A percentile compares a stretch with the other conserved stretches of the same genome.
Evolutionary conservation across 2,113 vertebrate genomes (phyloP).

Genomic region (Channa argus): DNA sequence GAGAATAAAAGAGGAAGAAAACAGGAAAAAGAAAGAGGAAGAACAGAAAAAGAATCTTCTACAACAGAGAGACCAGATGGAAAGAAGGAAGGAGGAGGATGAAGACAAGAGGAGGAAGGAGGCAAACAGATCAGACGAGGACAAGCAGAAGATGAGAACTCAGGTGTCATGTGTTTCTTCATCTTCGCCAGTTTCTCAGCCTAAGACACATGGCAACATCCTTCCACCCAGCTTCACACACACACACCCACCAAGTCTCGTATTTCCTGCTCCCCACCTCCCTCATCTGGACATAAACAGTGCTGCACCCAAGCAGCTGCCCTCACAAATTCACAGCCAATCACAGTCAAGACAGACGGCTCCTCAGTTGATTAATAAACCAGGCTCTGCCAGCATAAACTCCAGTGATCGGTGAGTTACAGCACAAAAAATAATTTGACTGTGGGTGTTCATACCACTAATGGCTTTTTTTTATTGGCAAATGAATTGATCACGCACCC

Average conservation of each 20-base stretch:
- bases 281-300: conserved; percentile 33
- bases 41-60: conserved; percentile 7
- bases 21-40: conserved; percentile 10
- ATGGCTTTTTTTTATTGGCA: conserved; percentile 8
- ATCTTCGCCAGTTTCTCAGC: neutral
- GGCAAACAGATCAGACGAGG: conserved; percentile 75
- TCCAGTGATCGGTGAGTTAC: conserved; percentile 68
- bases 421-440: neutral
- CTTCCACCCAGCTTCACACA: neutral
- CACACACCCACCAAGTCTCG: conserved; percentile 9
- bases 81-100: conserved; percentile 6
- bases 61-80: conserved; percentile 10
- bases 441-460: neutral
- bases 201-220: neutral
- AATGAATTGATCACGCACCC: neutral
- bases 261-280: conserved; percentile 18
- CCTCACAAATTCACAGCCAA: conserved; percentile 18
- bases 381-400: conserved; percentile 21
- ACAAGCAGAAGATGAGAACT: conserved; percentile 72
- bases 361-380: conserved; percentile 12
- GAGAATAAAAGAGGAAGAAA: conserved; percentile 11
- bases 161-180: neutral
- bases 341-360: conserved; percentile 29
- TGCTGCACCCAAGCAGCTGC: conserved; percentile 5
- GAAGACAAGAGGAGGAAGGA: conserved; percentile 23